These are phyloP conservation scores for Mugil cephalus DNA, from an alignment of 2,113 vertebrate species.

Conservation along the genomic window DNA sequence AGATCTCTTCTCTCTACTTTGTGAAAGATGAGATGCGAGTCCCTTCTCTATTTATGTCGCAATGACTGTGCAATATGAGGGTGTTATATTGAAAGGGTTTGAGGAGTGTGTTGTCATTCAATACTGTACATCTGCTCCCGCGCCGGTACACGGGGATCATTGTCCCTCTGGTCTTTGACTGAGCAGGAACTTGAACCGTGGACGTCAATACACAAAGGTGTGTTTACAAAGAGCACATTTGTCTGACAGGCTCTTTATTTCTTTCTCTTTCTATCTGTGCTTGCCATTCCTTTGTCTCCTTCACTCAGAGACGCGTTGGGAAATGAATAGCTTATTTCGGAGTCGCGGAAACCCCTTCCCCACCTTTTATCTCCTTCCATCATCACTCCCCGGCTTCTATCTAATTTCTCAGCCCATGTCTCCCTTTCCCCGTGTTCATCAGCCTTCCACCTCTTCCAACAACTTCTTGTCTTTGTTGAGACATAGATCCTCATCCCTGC, in stretches of 20 bases:
- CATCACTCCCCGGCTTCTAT: conserved; percentile 47
- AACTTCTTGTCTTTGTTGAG: conserved; percentile 64
- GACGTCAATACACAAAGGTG: conserved; percentile 36
- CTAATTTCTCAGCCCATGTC: conserved; percentile 15
- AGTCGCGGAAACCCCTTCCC: conserved; percentile 24
- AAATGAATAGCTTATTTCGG: conserved; percentile 18
- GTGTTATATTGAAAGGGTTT: conserved; percentile 53
- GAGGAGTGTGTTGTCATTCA: conserved; percentile 59
- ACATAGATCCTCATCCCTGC: conserved; percentile 67
- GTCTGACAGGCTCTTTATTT: conserved; percentile 12
- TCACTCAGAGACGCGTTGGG: conserved; percentile 5
- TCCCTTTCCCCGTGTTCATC: conserved; percentile 9
- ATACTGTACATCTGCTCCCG: conserved; percentile 67
- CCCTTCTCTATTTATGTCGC: conserved; percentile 65
- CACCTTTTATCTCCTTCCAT: conserved; percentile 42
- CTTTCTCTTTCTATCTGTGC: not conserved
- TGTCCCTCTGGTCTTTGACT: conserved; percentile 46
- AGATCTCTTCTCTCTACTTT: conserved; percentile 47
- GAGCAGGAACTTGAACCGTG: conserved; percentile 1
- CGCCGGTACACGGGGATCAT: conserved; percentile 55
- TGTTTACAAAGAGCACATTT: conserved; percentile 41
- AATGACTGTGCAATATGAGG: conserved; percentile 63
- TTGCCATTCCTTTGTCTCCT: not conserved
- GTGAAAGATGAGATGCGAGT: conserved; percentile 68
- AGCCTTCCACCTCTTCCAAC: conserved; percentile 61